Evolutionary conservation across 1,140 invertebrate species (phyloP).

Genomic region (Drosophila sechellia): DNA sequence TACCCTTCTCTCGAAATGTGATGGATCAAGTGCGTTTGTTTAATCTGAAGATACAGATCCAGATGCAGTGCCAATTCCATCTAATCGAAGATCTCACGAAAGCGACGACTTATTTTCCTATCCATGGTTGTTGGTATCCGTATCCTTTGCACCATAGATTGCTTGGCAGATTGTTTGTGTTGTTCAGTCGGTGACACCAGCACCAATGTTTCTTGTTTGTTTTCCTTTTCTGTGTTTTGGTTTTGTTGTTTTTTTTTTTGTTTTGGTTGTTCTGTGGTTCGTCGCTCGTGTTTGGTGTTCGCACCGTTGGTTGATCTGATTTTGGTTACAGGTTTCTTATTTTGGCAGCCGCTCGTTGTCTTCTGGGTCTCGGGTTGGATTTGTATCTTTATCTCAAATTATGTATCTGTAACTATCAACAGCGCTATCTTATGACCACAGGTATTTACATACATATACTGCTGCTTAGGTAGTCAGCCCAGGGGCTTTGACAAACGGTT

Average conservation of each 20-base stretch:
- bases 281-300: conserved; percentile 59
- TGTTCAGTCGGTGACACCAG: conserved; percentile 43
- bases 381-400: conserved; percentile 56
- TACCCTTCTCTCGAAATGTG: background rate
- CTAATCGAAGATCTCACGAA: conserved; percentile 24
- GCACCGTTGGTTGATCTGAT: conserved; percentile 66
- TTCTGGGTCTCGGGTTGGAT: conserved; percentile 10
- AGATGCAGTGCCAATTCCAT: conserved; percentile 16
- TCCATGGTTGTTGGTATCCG: background rate
- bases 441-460: conserved; percentile 58
- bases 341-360: conserved; percentile 45
- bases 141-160: conserved; percentile 40
- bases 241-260: conserved; percentile 27
- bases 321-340: conserved; percentile 55
- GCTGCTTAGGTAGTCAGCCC: conserved; percentile 50
- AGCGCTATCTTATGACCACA: conserved; percentile 56
- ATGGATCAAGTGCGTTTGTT: conserved; percentile 18
- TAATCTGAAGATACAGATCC: conserved; percentile 27
- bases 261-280: conserved; percentile 33
- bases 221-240: conserved; percentile 25
- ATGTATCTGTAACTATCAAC: conserved; percentile 56
- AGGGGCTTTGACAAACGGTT: conserved; percentile 51
- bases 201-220: conserved; percentile 23
- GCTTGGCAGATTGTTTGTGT: conserved; percentile 41
- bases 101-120: conserved; percentile 26